Base-by-base conservation (phyloP, 1,140 invertebrate genomes). In the Rhysida immarginata region DNA sequence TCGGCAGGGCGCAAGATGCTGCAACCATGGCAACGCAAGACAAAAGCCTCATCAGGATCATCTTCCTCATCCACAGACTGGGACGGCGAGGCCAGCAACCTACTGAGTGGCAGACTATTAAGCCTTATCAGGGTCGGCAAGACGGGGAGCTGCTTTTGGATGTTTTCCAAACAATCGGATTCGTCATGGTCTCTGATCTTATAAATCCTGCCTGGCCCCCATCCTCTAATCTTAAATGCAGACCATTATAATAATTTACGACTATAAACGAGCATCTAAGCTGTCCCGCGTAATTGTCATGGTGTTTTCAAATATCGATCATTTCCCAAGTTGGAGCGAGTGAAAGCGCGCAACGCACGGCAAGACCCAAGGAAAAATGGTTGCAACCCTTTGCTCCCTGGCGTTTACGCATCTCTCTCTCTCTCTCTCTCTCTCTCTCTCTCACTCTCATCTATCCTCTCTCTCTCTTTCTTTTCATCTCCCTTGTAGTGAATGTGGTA, bases 111-210 rank as follows among this genome's bases (percentile, higher is more conserved):
- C 49, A 51, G 49, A 51, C 49, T 27, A 51, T 51, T 51, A 51
- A 51, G 49, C 8, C 49, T 51, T 51, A 51, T 51, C 49, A 26
- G 26, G 24, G 16, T 25, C 26, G 49, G 49, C 49, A 51, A 26
- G 13, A 26, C 24, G 49, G 49, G 16, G 49, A 13, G 3, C 8
- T 11, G n/a, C 49, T 3, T 51, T 51, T 51, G 49, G 49, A 51
- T 51, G 49, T 51, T 51, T 51, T 51, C 49, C 49, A 51, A 51
- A 51, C 49, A 51, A 51, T 51, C 49, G 49, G 49, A 51, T 51
- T 51, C 49, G 49, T 51, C 49, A 51, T 26, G 49, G 49, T 25
- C 49, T 25, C 13, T 26, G 49, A 26, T 51, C 49, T 51, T 51
- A 51, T 51, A 51, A 51, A 51, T 51, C 49, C 49, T 26, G 49